Percentiles rank a stretch among this genome's conserved stretches.
phyloP scores from a whole-genome alignment of 2,888 invertebrate genomes.

The Coelopa pilipes region DNA sequence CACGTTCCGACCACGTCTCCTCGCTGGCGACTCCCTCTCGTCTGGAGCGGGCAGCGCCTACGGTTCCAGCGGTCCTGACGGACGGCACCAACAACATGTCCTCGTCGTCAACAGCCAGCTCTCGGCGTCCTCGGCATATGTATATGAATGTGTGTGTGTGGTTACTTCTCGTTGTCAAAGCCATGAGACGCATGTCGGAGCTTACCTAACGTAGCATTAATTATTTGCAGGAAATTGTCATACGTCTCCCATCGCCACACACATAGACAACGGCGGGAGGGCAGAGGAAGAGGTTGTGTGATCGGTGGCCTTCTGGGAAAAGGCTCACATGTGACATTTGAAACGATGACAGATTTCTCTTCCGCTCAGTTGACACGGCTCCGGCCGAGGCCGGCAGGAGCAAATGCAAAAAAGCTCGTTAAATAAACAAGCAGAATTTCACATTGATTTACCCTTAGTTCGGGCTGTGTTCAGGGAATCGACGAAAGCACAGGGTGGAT shows the following conservation, averaged over 20 bases:
- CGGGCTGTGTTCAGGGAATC: background rate
- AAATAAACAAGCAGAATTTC: background rate
- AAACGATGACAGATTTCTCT: no score
- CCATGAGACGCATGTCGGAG: conserved; percentile 31
- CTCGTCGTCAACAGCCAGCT: no score
- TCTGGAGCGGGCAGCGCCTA: no score
- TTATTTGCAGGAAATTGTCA: conserved; percentile 34
- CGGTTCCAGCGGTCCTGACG: no score
- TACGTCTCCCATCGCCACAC: background rate
- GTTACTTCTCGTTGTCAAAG: conserved; percentile 33
- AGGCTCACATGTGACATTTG: conserved; percentile 6
- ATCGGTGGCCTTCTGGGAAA: background rate
- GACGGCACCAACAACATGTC: no score
- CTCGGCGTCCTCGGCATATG: no score
- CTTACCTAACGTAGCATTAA: conserved; percentile 9
- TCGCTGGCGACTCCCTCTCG: no score
- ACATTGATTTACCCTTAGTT: background rate
- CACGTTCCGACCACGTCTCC: no score
- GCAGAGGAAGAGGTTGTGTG: background rate
- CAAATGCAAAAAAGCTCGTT: background rate
- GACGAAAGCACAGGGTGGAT: no score
- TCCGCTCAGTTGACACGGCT: no score
- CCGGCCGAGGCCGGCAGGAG: background rate
- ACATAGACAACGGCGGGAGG: background rate
- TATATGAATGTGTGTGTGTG: background rate